Conservation (phyloP, 1,140 invertebrate genomes). For the Teleogryllus occipitalis region DNA sequence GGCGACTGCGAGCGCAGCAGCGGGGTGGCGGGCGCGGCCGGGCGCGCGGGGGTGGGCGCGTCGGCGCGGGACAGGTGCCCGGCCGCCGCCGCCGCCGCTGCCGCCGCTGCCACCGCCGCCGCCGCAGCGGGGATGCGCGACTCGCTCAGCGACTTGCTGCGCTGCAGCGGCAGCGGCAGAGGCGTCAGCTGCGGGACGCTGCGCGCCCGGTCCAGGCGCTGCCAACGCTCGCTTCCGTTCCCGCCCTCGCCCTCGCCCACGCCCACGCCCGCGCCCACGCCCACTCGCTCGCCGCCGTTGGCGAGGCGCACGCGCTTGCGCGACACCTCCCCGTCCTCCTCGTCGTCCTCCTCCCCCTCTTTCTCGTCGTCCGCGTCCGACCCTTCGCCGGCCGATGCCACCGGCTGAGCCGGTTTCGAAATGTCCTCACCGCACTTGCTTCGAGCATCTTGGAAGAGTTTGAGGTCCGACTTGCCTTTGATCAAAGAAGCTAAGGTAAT, state of each 20-base stretch:
- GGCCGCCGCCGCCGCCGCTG: neutral
- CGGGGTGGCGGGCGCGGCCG: neutral
- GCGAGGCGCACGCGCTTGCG: slow-evolving; percentile 2
- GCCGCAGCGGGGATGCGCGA: slow-evolving; percentile 14
- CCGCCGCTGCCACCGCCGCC: neutral
- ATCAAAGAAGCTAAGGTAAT: neutral
- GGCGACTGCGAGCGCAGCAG: too few species aligned
- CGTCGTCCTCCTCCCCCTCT: neutral
- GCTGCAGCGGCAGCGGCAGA: slow-evolving; percentile 14
- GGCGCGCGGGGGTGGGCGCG: neutral
- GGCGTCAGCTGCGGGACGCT: slow-evolving; percentile 22
- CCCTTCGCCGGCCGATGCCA: neutral
- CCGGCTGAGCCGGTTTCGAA: too few species aligned
- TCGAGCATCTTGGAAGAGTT: neutral
- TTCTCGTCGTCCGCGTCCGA: slow-evolving; percentile 7
- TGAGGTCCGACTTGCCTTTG: neutral
- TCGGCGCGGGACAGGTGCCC: neutral
- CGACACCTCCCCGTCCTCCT: neutral
- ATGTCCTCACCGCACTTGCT: neutral
- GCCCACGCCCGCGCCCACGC: neutral
- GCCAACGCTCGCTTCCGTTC: neutral
- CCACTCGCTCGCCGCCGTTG: neutral
- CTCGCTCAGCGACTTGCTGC: slow-evolving; percentile 21
- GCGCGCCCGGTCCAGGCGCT: slow-evolving; percentile 21
- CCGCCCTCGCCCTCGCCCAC: neutral